These are phyloP conservation scores for Aphidoletes aphidimyza DNA, from an alignment of 2,888 invertebrate genomes.

Conservation along the genomic window DNA sequence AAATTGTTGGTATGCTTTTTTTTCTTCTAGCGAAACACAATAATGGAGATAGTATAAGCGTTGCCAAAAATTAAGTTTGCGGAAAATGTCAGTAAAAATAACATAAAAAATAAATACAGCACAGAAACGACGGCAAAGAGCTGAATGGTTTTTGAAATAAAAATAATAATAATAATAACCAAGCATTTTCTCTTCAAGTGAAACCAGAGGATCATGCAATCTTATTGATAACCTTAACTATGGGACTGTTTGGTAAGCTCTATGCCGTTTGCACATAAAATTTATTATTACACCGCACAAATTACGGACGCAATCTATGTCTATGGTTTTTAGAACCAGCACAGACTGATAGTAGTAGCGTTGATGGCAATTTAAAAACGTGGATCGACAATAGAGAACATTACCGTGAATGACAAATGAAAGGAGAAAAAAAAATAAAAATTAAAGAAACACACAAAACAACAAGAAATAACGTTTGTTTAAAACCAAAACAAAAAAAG, in stretches of 20 bases:
- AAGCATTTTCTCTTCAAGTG: neutral
- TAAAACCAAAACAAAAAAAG: neutral
- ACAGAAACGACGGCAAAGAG: neutral
- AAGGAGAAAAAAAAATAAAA: neutral
- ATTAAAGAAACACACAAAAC: neutral
- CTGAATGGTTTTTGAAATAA: neutral
- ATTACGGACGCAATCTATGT: slow-evolving; percentile 1
- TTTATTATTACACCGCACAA: slow-evolving; percentile 23
- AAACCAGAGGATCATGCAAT: neutral
- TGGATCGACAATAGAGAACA: slow-evolving; percentile 25
- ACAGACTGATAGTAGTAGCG: neutral
- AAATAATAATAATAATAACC: neutral
- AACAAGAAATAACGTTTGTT: neutral
- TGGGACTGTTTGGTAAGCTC: neutral
- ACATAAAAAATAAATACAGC: neutral
- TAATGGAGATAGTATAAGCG: neutral
- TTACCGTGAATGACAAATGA: neutral
- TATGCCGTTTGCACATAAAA: neutral
- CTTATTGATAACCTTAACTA: neutral
- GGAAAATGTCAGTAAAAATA: neutral
- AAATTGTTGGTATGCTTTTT: neutral
- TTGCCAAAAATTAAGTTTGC: slow-evolving; percentile 30
- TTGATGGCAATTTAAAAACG: neutral
- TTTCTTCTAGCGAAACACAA: neutral
- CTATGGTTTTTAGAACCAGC: neutral